Base-by-base conservation (phyloP, 2,113 vertebrate genomes). In the Machaerirhynchus nigripectus region DNA sequence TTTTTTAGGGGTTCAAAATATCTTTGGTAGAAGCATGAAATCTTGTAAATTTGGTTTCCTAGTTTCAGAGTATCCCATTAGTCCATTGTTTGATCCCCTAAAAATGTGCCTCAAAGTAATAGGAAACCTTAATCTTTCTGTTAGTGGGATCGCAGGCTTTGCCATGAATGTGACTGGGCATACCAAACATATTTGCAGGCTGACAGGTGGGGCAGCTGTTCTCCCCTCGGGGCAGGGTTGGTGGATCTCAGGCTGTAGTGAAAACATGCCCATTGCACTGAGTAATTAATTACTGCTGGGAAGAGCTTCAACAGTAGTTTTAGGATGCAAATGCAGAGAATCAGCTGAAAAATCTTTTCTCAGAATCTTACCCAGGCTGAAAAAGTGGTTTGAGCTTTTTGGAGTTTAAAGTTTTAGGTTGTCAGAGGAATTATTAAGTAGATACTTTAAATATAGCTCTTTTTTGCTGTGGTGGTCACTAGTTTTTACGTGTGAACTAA, bases 161-260 rank as follows among this genome's bases (percentile, higher is more conserved):
- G 53, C 37, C 11, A 6, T 50, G 68, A 53, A 26, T 90, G 87
- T 65, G 83, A 5, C 79, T 75, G 85, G 81, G 81, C 96, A 96
- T 96, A 86, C 96, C 96, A 60, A 56, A 37, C 94, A 90, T 96
- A 91, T 13, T 46, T 96, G 81, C 68, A 49, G 31, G 73, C 85
- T 95, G 76, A 75, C 75, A 91, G 93, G 87, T 65, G 75, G 47
- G 64, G 78, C 85, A 83, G 89, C 89, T 92, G 16, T 23, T 87
- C 39, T 86, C 4, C 83, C 95, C 96, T 88, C 44, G 27, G 91
- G 97, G 95, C 91, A 95, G 91, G 93, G 87, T 1, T 84, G 84
- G 68, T 22, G 63, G 3, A 46, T 88, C 63, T 88, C n/a, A 14
- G 30, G 31, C 19, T 88, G 81, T 13, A 71, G 68, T 68, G 93